These are phyloP conservation scores for Hypotaenidia philippensis DNA, from an alignment of 2,797 vertebrate genomes.

Conservation along the genomic window DNA sequence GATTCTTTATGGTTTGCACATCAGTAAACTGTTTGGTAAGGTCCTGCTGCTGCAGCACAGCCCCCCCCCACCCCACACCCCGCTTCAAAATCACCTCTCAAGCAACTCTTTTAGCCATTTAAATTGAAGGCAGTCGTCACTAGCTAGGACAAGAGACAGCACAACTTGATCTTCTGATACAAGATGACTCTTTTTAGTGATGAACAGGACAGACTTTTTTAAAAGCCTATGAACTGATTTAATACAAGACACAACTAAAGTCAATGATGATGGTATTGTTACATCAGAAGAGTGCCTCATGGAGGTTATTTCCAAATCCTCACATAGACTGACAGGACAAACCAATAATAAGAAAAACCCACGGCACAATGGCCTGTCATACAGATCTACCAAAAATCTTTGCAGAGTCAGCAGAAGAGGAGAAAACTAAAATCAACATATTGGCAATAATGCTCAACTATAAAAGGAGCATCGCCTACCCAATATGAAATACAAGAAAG, in stretches of 20 bases:
- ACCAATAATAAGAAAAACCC: neutral
- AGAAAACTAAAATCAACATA: neutral
- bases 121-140: neutral
- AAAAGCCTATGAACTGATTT: neutral
- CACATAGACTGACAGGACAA: neutral
- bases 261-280: neutral
- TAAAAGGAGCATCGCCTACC: neutral
- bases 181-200: neutral
- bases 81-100: neutral
- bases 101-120: neutral
- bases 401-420: neutral
- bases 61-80: neutral
- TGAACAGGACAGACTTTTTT: neutral
- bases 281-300: neutral
- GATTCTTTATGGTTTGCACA: constrained; percentile 24
- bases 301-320: neutral
- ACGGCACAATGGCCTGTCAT: neutral
- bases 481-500: neutral
- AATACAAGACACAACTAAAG: neutral
- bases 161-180: neutral
- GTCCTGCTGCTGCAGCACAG: neutral
- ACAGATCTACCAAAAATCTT: neutral
- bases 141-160: neutral
- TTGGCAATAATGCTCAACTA: neutral
- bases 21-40: neutral